These are phyloP conservation scores for Torymus texanus DNA, from an alignment of 2,888 invertebrate species.

Conservation along the genomic window DNA sequence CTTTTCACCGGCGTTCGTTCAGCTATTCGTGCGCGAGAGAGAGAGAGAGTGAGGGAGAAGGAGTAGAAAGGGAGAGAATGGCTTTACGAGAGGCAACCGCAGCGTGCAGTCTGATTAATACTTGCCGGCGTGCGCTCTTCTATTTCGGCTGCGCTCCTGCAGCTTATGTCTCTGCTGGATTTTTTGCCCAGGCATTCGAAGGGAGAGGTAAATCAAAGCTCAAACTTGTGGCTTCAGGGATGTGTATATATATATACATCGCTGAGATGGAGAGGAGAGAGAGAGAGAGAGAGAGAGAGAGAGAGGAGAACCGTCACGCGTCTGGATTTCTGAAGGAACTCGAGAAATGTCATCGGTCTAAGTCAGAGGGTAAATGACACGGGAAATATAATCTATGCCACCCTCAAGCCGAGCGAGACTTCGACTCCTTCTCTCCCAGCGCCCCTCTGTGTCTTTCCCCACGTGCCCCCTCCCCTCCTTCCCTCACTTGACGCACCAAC, in stretches of 20 bases:
- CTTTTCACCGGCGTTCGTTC: slow-evolving; percentile 10
- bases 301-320: slow-evolving; percentile 26
- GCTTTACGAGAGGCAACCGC: background rate
- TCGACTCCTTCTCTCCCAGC: slow-evolving; percentile 36
- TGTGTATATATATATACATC: background rate
- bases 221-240: background rate
- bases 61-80: background rate
- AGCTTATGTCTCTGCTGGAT: background rate
- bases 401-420: slow-evolving; percentile 42
- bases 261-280: background rate
- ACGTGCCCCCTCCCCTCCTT: background rate
- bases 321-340: slow-evolving; percentile 52
- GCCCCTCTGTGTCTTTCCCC: slow-evolving; percentile 10
- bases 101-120: slow-evolving; percentile 17
- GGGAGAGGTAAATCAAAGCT: slow-evolving; percentile 31
- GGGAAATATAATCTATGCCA: slow-evolving; percentile 68
- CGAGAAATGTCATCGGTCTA: slow-evolving; percentile 60
- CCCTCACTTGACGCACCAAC: slow-evolving; percentile 60
- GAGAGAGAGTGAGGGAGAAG: background rate
- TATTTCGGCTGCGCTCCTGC: slow-evolving; percentile 3
- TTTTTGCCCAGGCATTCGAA: no score
- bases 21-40: background rate
- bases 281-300: background rate
- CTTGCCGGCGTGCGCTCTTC: background rate
- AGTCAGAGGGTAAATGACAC: slow-evolving; percentile 67